A percentile compares a stretch with the other conserved stretches of the same genome.
Conservation (phyloP, 1,140 invertebrate genomes). For the Trichomalopsis sarcophagae region DNA sequence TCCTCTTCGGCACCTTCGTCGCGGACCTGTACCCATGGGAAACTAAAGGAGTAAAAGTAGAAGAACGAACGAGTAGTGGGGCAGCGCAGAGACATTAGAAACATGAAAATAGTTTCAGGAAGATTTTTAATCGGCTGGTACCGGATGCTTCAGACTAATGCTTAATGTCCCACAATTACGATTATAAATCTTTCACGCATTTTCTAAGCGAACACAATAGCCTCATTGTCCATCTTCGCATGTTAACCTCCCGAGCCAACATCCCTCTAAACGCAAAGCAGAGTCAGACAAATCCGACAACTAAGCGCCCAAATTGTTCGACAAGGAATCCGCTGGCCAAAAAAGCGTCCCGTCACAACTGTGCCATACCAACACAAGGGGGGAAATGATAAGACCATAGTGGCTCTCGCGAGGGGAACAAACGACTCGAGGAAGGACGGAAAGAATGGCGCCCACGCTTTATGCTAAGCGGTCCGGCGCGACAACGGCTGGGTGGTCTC, state of each 20-base stretch:
- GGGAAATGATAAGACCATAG: constrained; percentile 27
- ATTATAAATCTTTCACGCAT: too few relatives aligned
- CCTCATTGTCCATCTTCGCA: not conserved
- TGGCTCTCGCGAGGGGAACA: constrained; percentile 55
- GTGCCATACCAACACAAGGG: constrained; percentile 25
- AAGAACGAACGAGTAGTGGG: not conserved
- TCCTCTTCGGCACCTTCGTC: not conserved
- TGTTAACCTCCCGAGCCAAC: not conserved
- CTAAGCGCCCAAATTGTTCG: not conserved
- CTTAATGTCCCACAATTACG: too few relatives aligned
- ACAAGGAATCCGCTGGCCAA: not conserved
- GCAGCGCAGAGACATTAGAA: not conserved
- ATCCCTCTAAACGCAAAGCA: not conserved
- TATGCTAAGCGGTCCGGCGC: constrained; percentile 63
- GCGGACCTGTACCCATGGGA: not conserved
- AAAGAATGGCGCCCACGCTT: constrained; percentile 74
- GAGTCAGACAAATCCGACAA: not conserved
- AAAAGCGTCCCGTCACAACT: constrained; percentile 36
- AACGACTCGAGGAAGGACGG: constrained; percentile 62
- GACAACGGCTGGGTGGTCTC: constrained; percentile 74
- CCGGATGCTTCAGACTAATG: too few relatives aligned
- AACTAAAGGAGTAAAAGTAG: not conserved
- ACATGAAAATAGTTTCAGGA: not conserved
- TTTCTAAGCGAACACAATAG: not conserved
- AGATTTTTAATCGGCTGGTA: not conserved